Evolutionary conservation across 1,140 invertebrate genomes (phyloP), one percentile per base, ranked within the genome.

Genomic region (Tyrophagus putrescentiae): DNA sequence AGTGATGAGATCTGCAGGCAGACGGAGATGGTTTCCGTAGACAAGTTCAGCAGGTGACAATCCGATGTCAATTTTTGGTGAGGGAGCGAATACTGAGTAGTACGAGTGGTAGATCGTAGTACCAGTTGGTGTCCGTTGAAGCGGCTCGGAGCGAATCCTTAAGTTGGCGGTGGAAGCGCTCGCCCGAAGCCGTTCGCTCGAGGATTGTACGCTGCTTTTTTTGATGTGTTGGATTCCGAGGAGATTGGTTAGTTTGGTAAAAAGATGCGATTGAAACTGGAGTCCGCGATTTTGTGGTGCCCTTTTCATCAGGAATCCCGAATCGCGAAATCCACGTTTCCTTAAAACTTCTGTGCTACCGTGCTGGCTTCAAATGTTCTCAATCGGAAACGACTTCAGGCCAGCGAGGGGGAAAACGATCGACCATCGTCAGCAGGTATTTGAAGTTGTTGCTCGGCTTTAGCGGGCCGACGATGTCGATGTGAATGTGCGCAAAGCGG

Each of bases 381-480:
- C 6, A 0, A 74, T 54, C 4, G 74, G 70, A n/a, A 21, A 72
- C 60, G 2, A 71, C 70, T 65, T 76, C 74, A 0, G 69, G 70
- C 69, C 67, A 76, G n/a, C 71, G 56, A 0, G 73, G 71, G 61
- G n/a, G n/a, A n/a, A 69, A 76, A 5, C 72, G 56, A 58, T 76
- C 72, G 3, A 76, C 71, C 6, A 68, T 66, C 0, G 75, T 77
- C 1, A 77, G 64, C 7, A 65, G 63, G 58, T 76, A 76, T 9
- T 29, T 32, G 41, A 60, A 68, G 11, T 66, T 70, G 11, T 68
- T 28, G 0, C 65, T 65, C 3, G 57, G 53, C 25, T 73, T 72
- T 2, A 78, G 50, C 0, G 71, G 75, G 0, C 73, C 71, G 7
- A 78, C 66, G 0, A 79, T 66, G 65, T 79, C 76, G 0, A 78